phyloP scores from a whole-genome alignment of 2,113 vertebrate species.

The Aldabrachelys gigantea region DNA sequence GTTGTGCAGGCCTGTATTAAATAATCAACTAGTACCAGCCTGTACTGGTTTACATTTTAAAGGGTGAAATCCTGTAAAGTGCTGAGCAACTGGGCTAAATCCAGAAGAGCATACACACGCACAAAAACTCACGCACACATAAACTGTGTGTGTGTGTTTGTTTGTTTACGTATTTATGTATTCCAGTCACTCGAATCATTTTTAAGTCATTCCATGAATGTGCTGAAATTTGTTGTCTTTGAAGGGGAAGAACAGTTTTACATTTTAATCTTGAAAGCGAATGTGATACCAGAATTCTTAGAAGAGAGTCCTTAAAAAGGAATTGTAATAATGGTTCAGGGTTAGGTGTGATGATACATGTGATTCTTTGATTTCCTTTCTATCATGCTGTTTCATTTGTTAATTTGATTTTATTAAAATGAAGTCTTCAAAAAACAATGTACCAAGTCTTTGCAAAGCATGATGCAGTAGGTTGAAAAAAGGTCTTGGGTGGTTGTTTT shows the following conservation, averaged over 20 bases:
- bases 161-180: background rate
- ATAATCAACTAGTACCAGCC: background rate
- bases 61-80: background rate
- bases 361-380: background rate
- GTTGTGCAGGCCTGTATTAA: background rate
- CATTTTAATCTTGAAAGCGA: background rate
- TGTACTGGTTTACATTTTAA: background rate
- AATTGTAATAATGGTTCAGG: background rate
- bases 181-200: background rate
- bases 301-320: background rate
- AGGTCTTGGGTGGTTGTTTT: accelerated
- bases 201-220: background rate
- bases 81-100: background rate
- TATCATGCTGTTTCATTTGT: background rate
- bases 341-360: background rate
- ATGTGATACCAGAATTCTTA: background rate
- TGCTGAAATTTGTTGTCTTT: background rate
- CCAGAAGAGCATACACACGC: background rate
- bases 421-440: background rate
- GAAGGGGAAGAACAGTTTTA: background rate
- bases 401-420: background rate
- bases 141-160: background rate
- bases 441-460: background rate
- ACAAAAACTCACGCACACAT: background rate
- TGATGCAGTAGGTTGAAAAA: background rate